Percentiles rank a stretch among this genome's conserved stretches.
Evolutionary conservation across 2,113 vertebrate species (phyloP).

Genomic region (Cyanoderma ruficeps): DNA sequence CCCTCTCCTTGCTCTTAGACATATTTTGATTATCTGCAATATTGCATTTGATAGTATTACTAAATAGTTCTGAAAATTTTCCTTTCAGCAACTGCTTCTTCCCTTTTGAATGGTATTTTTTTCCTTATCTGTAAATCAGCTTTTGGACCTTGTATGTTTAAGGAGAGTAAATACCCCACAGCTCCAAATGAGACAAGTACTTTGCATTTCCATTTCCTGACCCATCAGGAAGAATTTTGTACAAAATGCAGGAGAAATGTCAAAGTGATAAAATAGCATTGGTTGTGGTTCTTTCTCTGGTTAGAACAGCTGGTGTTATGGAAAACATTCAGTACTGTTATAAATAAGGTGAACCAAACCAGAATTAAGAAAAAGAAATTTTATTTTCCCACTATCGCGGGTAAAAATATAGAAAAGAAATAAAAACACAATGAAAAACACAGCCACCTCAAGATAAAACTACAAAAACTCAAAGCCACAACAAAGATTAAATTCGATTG

Average conservation of each 20-base stretch:
- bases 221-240: conserved; percentile 11
- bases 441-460: too few relatives aligned
- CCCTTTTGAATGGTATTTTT: not conserved
- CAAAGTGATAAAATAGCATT: not conserved
- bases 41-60: conserved; percentile 28
- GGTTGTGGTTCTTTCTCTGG: not conserved
- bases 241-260: not conserved
- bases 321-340: not conserved
- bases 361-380: too few relatives aligned
- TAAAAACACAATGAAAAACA: too few relatives aligned
- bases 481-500: too few relatives aligned
- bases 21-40: conserved; percentile 25
- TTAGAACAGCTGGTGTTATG: not conserved
- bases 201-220: conserved; percentile 40
- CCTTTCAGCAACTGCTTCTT: not conserved
- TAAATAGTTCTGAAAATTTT: conserved; percentile 17
- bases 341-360: too few relatives aligned
- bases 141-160: conserved; percentile 17
- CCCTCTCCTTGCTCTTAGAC: not conserved
- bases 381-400: too few relatives aligned
- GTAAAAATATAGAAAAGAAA: too few relatives aligned
- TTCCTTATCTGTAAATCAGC: conserved; percentile 17
- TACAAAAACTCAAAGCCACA: too few relatives aligned
- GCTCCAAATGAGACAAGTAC: conserved; percentile 6
- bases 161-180: conserved; percentile 17